Evolutionary conservation across 1,140 invertebrate genomes (phyloP).

Genomic region (Manduca sexta): DNA sequence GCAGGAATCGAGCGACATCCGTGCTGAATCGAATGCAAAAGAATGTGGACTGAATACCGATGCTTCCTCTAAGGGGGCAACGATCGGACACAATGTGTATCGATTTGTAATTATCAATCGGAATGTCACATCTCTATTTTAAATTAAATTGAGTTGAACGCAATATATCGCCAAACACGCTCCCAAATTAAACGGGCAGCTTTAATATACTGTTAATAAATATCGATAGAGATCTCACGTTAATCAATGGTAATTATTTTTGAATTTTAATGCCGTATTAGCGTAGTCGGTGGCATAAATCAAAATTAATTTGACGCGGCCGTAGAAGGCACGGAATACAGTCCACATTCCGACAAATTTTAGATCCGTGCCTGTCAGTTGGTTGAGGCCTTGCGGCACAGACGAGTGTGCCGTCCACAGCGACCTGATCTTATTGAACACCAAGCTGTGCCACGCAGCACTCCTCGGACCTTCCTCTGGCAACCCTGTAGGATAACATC

Average conservation of each 20-base stretch:
- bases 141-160: no score
- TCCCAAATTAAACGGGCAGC: no score
- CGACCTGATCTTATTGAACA: slow-evolving; percentile 89
- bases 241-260: slow-evolving; percentile 3
- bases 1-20: slow-evolving; percentile 48
- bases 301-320: slow-evolving; percentile 2
- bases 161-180: no score
- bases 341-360: slow-evolving; percentile 46
- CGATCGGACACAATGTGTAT: no score
- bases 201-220: neutral
- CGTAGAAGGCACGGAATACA: neutral
- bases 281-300: neutral
- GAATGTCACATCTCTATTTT: no score
- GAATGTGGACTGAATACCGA: slow-evolving; percentile 58
- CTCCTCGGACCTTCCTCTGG: slow-evolving; percentile 62
- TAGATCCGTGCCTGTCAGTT: slow-evolving; percentile 77
- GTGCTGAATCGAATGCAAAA: slow-evolving; percentile 38
- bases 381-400: slow-evolving; percentile 83
- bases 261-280: neutral
- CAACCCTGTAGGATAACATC: slow-evolving; percentile 45
- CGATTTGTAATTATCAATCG: no score
- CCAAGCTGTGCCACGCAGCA: slow-evolving; percentile 81
- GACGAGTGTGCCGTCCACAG: slow-evolving; percentile 84
- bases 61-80: neutral
- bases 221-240: neutral